Base-by-base conservation (phyloP, 2,888 invertebrate species). In the Volucella bombylans region DNA sequence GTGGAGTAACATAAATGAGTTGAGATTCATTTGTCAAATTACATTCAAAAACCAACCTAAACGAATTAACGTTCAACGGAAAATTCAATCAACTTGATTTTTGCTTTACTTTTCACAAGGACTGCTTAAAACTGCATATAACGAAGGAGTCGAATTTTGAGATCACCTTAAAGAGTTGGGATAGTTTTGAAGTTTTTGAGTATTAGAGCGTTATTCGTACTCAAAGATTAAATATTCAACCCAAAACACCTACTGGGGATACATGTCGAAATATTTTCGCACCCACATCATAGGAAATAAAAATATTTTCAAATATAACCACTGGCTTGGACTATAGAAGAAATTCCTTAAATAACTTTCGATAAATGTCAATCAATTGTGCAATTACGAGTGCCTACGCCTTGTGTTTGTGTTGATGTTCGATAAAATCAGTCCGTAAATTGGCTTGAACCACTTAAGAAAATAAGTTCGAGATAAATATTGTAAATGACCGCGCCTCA, bases 301-400 rank as follows among this genome's bases (percentile, higher is more conserved):
- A 18, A 1, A 18, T 18, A 49, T 57, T 12, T 45, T 23, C 23
- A 12, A 18, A 11, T n/a, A 12, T 43, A 9, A 50, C 52, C 11
- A 11, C 18, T 23, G 18, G 2, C 18, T 23, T 23, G 2, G 2
- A 2, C 2, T 23, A 23, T 23, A 10, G 9, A 57, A 45, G 23
- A 52, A 68, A 81, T 81, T 76, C 76, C 41, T 54, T 10, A 49
- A 71, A 72, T 71, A 67, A 59, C 38, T 71, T 11, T 8, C 77
- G 71, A 71, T 23, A 67, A 65, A 67, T 57, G 82, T 67, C 65
- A 72, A 9, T 31, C 47, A 61, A 77, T 77, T 31, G 31, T 31
- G n/a, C 18, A 23, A 43, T 55, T 57, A 18, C 65, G 61, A 82
- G 71, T 82, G 43, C 61, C 38, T 43, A 14, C 59, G 43, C 43